Evolutionary conservation across 2,113 vertebrate species (phyloP), one percentile per base, ranked within the genome.

Genomic region (Orientallactaga bullata): DNA sequence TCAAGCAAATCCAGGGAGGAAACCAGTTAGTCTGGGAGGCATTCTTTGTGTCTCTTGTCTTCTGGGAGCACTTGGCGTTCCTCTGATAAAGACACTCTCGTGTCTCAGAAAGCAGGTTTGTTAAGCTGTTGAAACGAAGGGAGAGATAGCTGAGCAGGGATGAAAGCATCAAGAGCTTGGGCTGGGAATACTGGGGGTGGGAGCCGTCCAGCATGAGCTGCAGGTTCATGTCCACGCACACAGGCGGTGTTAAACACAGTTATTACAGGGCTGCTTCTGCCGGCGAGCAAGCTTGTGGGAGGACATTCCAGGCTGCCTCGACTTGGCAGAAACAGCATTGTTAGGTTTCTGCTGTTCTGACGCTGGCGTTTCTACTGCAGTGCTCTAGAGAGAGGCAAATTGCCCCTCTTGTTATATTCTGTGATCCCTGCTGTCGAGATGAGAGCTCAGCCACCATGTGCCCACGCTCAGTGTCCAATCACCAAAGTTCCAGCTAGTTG

Each of bases 1-100:
- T 24, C 37, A 35, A 60, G 88, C 79, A 94, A 88, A 93, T 83
- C 73, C 82, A n/a, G 16, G 86, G 94, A 90, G 95, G 93, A 94
- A 96, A 58, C 74, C 15, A 1, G 79, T 58, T 39, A 73, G 94
- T 71, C 76, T 88, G 82, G 84, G 91, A 74, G 85, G 58, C 61
- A 10, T 89, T 79, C 73, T 69, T 88, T 58, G 18, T 39, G 37
- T 42, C 39, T 87, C 72, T 89, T 84, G 79, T 69, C 24, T 10
- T 94, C 81, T 65, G 16, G 0, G 24, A 37, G 17, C 16, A 1
- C 42, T 85, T 2, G 9, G 68, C 47, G n/a, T 76, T 93, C 35
- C 16, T 83, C 85, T 77, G 92, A 92, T 91, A 32, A 83, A 90
- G 61, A 76, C 30, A 18, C 23, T 24, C 77, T 68, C 66, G 42